phyloP scores from a whole-genome alignment of 2,113 vertebrate genomes.

The Rhipidura dahli region DNA sequence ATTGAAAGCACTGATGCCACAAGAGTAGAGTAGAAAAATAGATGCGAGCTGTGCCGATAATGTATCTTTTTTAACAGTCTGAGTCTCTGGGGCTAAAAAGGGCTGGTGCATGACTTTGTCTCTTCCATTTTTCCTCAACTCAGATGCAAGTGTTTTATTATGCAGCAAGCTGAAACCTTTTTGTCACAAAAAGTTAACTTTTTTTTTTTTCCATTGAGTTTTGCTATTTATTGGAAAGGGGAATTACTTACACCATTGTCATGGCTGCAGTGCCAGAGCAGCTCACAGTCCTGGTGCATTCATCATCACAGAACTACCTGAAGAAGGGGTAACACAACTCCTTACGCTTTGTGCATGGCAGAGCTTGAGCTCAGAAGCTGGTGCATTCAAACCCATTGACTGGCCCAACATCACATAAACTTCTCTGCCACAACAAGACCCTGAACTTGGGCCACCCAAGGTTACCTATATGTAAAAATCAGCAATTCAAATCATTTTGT shows the following conservation, averaged over 20 bases:
- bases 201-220: not conserved
- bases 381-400: not conserved
- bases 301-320: not conserved
- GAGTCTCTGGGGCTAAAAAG: constrained; percentile 21
- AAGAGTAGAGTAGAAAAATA: constrained; percentile 39
- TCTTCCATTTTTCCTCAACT: not conserved
- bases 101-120: not conserved
- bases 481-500: not conserved
- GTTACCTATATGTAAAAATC: not conserved
- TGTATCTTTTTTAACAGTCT: constrained; percentile 48
- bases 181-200: not conserved
- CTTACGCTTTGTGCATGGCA: not conserved
- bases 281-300: not conserved
- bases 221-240: not conserved
- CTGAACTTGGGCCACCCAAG: not conserved
- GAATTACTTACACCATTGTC: not conserved
- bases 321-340: not conserved
- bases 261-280: not conserved
- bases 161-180: not conserved
- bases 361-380: not conserved
- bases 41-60: not conserved
- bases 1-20: constrained; percentile 61
- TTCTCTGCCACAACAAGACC: not conserved
- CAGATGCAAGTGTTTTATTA: not conserved
- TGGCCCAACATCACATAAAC: not conserved